Base-by-base conservation (phyloP, 2,113 vertebrate species). In the Osmerus eperlanus region DNA sequence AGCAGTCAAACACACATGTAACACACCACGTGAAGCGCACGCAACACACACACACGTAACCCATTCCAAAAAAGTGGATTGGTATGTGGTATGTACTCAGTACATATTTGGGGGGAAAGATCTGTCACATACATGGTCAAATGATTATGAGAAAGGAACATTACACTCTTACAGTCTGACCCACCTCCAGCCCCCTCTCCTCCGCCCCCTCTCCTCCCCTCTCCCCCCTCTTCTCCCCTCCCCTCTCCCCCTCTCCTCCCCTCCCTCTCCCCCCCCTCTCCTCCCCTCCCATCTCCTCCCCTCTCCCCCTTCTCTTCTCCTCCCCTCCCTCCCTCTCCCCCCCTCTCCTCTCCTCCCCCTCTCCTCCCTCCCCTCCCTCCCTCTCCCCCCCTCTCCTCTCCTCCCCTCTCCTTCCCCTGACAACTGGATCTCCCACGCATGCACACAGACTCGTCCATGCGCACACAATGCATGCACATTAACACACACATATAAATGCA, bases 1-100 rank as follows among this genome's bases (percentile, higher is more conserved):
- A 77, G 59, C 78, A 58, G 68, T 83, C 73, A 86, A 54, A 85
- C 73, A 65, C 28, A 32, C 16, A 64, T 2, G 23, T 23, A 21
- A 62, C 23, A 62, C 25, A 62, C 74, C 29, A 60, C 19, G 47
- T 7, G 12, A 21, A 61, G 29, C 69, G 62, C 73, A 61, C n/a
- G 60, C 72, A 23, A 67, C 25, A 9, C 3, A 16, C 47, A 60
- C 18, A 29, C 68, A 25, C 72, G 66, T 69, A 21, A 65, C 52
- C 28, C 19, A 55, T 55, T 55, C 54, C 18, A 3, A 16, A 3
- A n/a, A n/a, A 56, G 5, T 47, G 41, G 41, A 47, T 47, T 47
- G 41, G 9, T 47, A 47, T 47, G 41, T 47, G 41, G 8, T 47
- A 11, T 11, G 0, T 47, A 1, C 41, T 47, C 41, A 2, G 32